Evolutionary conservation across 2,113 vertebrate species (phyloP), one percentile per base, ranked within the genome.

Genomic region (Sceloporus tristichus): DNA sequence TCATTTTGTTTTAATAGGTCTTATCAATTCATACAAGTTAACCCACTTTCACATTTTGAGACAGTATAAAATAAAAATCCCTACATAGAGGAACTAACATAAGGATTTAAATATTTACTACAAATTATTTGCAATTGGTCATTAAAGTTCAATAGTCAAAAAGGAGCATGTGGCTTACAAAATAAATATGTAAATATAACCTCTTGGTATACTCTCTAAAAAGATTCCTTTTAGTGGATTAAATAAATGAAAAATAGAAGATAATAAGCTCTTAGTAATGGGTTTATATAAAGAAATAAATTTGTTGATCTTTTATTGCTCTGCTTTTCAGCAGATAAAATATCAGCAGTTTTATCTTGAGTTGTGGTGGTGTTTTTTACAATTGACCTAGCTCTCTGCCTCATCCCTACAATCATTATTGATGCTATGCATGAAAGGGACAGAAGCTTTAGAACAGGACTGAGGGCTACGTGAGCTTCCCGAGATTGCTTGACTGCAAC

Each of bases 141-240:
- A 23, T 3, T 0, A 68, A 87, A 90, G 85, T 54, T 38, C 62
- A 79, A 42, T 66, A 83, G 83, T 87, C 62, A 89, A 75, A 77
- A 90, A 59, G 80, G 80, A 88, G 85, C 48, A 3, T 0, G 0
- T 4, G 19, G 73, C 76, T 53, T 78, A 88, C n/a, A 88, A 87
- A 94, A 94, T 92, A 94, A 94, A 90, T 87, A 94, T 83, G 89
- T 91, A 85, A 92, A 94, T 90, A 94, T 29, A 94, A 84, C 65
- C 79, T 87, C 91, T 89, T 83, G 87, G 87, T 89, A 93, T 59
- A 8, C 86, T 81, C 59, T 29, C 73, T 79, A 90, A 91, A 91
- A 94, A 91, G 86, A 9, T 87, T 87, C 91, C 90, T 90, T 93
- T 85, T 82, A 84, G 4, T 70, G 54, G 70, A 75, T 80, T 82